Base-by-base conservation (phyloP, 2,888 invertebrate species). In the Orthosia incerta region DNA sequence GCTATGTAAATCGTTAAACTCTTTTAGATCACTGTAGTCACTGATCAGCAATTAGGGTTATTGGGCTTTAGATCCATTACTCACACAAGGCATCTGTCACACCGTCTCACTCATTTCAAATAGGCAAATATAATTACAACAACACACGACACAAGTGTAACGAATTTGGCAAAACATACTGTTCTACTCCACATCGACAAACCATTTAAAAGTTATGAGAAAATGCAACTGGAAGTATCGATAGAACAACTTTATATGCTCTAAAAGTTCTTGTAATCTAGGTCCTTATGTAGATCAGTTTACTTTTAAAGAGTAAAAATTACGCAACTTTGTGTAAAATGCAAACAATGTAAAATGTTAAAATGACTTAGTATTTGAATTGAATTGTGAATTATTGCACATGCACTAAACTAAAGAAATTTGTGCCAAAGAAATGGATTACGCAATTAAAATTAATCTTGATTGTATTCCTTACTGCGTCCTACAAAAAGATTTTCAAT, bases 81-180 rank as follows among this genome's bases (percentile, higher is more conserved):
- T 82, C 87, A 86, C 88, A 88, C 86, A 89, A 89, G 89, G 89
- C 90, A 90, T 89, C 87, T 88, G 86, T 87, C 89, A 90, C 88
- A 82, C 89, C 81, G 74, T 87, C 85, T 87, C 90, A 89, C 87
- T 87, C 87, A 82, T 83, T 86, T 88, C 83, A 88, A 91, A 87
- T 87, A 89, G 88, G 87, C 89, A 86, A 87, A 75, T 86, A 86
- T 85, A 85, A 87, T 86, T 66, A 84, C 85, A 86, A 86, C 79
- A 82, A 88, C 76, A 79, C 85, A 84, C 74, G 88, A 88, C 83
- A 87, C 83, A 86, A 89, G 84, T 84, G 85, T 88, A 89, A 91
- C 87, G 86, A 90, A 86, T 89, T 87, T 89, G 89, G 88, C 88
- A 87, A 87, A 86, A 86, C 82, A 82, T 84, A 86, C 79, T 84